Evolutionary conservation across 2,888 invertebrate species (phyloP).

Genomic region (Apotomis turbidana): DNA sequence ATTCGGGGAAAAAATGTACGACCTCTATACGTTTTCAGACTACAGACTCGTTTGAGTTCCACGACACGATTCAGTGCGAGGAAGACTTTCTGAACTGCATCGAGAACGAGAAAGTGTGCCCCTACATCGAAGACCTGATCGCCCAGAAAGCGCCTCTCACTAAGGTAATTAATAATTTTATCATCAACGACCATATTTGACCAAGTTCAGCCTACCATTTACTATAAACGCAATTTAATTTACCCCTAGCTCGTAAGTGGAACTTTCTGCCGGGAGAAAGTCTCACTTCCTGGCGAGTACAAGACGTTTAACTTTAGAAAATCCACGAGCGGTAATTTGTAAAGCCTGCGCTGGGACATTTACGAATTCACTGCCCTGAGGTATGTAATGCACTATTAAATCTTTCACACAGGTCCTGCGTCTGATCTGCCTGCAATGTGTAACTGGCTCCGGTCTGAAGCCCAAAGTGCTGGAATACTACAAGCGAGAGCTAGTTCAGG

Average conservation of each 20-base stretch:
- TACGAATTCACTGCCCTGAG: too few species aligned
- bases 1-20: too few species aligned
- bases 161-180: slow-evolving; percentile 70
- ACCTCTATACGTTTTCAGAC: slow-evolving; percentile 62
- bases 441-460: slow-evolving; percentile 96
- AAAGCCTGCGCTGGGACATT: too few species aligned
- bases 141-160: slow-evolving; percentile 91
- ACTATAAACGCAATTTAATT: too few species aligned
- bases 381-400: too few species aligned
- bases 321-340: too few species aligned
- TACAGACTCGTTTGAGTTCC: slow-evolving; percentile 89
- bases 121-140: slow-evolving; percentile 96
- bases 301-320: too few species aligned
- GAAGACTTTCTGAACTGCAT: slow-evolving; percentile 96
- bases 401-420: slow-evolving; percentile 85
- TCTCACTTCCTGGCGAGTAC: too few species aligned
- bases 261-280: too few species aligned
- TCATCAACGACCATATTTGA: too few species aligned
- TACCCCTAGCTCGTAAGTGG: too few species aligned
- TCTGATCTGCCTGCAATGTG: slow-evolving; percentile 96
- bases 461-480: slow-evolving; percentile 90
- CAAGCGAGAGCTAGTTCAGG: slow-evolving; percentile 85
- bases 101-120: slow-evolving; percentile 94
- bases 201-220: too few species aligned
- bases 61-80: slow-evolving; percentile 91